Percentiles rank a stretch among this genome's conserved stretches.
These are phyloP conservation scores for Nothocercus julius DNA, from an alignment of 2,113 vertebrate species.

Conservation along the genomic window DNA sequence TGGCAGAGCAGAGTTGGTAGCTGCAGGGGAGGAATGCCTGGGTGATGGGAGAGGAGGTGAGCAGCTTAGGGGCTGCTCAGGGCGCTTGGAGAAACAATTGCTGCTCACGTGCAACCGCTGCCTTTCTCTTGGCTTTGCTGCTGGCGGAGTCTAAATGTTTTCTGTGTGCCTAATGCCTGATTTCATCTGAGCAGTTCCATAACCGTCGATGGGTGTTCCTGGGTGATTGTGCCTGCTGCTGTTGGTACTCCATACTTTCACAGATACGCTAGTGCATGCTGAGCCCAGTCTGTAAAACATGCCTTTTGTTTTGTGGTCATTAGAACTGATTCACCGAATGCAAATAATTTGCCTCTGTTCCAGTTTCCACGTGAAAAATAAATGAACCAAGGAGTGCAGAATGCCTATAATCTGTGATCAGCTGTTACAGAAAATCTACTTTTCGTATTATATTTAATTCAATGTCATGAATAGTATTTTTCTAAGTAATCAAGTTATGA, in stretches of 20 bases:
- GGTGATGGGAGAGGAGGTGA: neutral
- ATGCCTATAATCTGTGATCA: slow-evolving; percentile 42
- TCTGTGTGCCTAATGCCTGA: neutral
- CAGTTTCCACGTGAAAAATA: slow-evolving; percentile 40
- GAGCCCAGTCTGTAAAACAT: neutral
- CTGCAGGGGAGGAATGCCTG: neutral
- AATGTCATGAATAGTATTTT: slow-evolving; percentile 42
- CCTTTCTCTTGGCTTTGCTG: neutral
- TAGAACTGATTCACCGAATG: slow-evolving; percentile 1
- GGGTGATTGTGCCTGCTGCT: neutral
- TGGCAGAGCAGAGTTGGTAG: neutral
- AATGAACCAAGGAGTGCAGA: neutral
- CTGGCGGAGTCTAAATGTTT: neutral
- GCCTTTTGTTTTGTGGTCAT: neutral
- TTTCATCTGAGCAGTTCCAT: neutral
- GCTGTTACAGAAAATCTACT: slow-evolving; percentile 46
- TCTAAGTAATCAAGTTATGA: slow-evolving; percentile 33
- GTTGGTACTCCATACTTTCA: neutral
- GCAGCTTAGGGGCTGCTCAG: neutral
- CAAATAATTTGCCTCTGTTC: neutral
- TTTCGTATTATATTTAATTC: slow-evolving; percentile 42
- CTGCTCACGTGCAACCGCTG: neutral
- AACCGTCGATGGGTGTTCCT: neutral
- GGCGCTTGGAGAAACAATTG: neutral
- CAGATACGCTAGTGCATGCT: fast-evolving